These are phyloP conservation scores for Vannuccia rotundouncinata DNA, from an alignment of 2,888 invertebrate species.

Conservation along the genomic window DNA sequence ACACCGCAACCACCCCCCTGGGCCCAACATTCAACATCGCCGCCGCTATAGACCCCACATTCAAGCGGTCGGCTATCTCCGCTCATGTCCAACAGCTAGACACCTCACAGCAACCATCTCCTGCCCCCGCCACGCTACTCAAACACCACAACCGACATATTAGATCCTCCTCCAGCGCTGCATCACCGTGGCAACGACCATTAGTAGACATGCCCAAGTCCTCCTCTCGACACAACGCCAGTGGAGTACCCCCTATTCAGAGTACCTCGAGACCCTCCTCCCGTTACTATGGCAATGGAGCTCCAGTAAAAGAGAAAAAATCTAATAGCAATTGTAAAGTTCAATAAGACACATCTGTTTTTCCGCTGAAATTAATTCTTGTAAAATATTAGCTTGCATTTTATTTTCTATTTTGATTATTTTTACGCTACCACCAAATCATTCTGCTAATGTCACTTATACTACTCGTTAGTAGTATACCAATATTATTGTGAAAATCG, in stretches of 20 bases:
- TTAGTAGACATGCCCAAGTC: neutral
- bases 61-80: constrained; percentile 1
- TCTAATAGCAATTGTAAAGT: constrained; percentile 13
- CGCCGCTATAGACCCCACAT: constrained; percentile 19
- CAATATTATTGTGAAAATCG: too few relatives aligned
- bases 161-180: neutral
- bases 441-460: neutral
- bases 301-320: neutral
- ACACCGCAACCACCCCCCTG: constrained; percentile 20
- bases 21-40: constrained; percentile 29
- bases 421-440: neutral
- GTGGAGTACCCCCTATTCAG: neutral
- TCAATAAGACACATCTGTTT: neutral
- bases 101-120: neutral
- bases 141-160: too few relatives aligned
- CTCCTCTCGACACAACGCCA: neutral
- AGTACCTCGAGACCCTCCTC: neutral
- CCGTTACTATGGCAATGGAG: constrained; percentile 1
- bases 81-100: neutral
- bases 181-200: constrained; percentile 9
- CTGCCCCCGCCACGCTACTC: neutral
- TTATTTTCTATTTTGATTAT: neutral
- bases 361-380: neutral
- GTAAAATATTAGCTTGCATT: neutral
- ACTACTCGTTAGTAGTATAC: neutral